Percentiles rank a stretch among this genome's conserved stretches.
These are phyloP conservation scores for Lytechinus variegatus DNA, from an alignment of 35 echinoderm and acorn worm genomes.

Conservation along the genomic window DNA sequence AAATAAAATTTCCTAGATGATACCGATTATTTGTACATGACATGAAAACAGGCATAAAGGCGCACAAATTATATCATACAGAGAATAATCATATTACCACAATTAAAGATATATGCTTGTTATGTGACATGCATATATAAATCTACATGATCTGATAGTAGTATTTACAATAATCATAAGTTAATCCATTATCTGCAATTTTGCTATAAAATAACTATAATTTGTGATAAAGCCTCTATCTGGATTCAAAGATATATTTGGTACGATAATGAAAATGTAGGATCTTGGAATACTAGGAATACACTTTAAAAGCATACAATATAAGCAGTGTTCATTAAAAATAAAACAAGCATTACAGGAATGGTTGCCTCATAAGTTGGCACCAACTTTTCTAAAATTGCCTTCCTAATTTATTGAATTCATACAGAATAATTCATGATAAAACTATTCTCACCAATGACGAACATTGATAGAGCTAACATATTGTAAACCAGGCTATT, in stretches of 20 bases:
- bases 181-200: conserved; percentile 24
- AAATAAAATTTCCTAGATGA: background rate
- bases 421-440: background rate
- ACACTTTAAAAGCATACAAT: background rate
- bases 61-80: background rate
- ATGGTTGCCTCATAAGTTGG: background rate
- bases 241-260: background rate
- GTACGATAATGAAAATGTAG: background rate
- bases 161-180: conserved; percentile 24
- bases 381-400: background rate
- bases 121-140: background rate
- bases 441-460: background rate
- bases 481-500: background rate
- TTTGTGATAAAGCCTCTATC: background rate
- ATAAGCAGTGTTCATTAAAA: background rate
- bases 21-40: background rate
- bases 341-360: background rate
- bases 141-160: background rate
- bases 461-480: background rate
- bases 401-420: background rate
- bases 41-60: background rate
- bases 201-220: background rate
- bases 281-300: background rate
- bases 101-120: conserved; percentile 36
- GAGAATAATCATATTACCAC: background rate